Percentiles rank a stretch among this genome's conserved stretches.
Conservation (phyloP, 1,140 invertebrate species). For the Potamilus streckersoni region DNA sequence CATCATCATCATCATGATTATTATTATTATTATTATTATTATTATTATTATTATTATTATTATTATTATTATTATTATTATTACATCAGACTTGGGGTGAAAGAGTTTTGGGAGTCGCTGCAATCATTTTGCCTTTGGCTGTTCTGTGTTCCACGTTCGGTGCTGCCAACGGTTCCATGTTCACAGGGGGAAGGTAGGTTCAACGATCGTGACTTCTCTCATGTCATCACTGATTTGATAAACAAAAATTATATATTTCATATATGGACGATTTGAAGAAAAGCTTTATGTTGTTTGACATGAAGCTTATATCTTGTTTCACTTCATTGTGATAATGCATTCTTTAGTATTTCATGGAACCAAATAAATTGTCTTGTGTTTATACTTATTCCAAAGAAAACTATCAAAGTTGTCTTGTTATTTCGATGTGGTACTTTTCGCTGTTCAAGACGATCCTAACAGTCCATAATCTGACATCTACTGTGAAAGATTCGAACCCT, state of each 20-base stretch:
- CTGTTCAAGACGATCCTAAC: no score
- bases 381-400: no score
- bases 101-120: slow-evolving; percentile 45
- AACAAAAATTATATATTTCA: background rate
- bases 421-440: no score
- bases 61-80: slow-evolving; percentile 1
- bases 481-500: no score
- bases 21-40: background rate
- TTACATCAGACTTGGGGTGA: slow-evolving; percentile 60
- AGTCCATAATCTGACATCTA: no score
- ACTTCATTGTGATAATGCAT: background rate
- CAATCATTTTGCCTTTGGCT: slow-evolving; percentile 58
- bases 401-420: no score
- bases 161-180: slow-evolving; percentile 59
- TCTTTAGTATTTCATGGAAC: background rate
- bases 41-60: background rate
- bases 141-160: slow-evolving; percentile 65
- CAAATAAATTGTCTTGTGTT: background rate
- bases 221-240: no score
- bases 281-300: background rate
- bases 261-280: background rate
- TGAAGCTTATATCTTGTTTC: background rate
- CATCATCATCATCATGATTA: no score
- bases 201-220: background rate
- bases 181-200: slow-evolving; percentile 52